Conservation (phyloP, 2,797 vertebrate species). For the Cichlasoma orientale region DNA sequence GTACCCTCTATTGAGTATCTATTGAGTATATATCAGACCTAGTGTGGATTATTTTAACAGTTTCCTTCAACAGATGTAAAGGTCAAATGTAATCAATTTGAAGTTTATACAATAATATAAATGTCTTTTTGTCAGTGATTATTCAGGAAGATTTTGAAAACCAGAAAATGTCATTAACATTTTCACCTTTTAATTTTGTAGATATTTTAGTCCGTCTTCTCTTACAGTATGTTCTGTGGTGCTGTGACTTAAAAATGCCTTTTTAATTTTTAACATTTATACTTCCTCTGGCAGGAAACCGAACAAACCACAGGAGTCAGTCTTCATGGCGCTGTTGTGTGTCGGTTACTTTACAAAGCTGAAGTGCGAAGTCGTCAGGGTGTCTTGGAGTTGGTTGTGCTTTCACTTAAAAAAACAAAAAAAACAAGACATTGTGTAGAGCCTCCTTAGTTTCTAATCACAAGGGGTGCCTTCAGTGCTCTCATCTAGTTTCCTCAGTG, state of each 20-base stretch:
- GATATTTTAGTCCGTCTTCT: too few relatives aligned
- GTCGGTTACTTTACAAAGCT: background rate
- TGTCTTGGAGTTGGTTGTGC: slow-evolving; percentile 2
- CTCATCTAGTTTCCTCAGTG: slow-evolving; percentile 8
- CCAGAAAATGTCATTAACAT: too few relatives aligned
- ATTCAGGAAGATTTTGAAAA: too few relatives aligned
- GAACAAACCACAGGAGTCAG: background rate
- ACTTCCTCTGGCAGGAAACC: background rate
- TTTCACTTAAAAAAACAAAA: background rate
- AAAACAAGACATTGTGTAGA: background rate
- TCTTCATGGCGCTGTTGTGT: background rate
- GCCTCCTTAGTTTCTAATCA: background rate
- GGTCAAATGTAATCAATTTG: too few relatives aligned
- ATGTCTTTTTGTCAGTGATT: too few relatives aligned
- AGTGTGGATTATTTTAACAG: too few relatives aligned
- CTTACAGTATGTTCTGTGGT: too few relatives aligned
- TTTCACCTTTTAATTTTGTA: too few relatives aligned
- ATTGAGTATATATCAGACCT: background rate
- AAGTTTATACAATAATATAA: too few relatives aligned
- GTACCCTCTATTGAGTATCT: background rate
- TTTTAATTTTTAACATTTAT: background rate
- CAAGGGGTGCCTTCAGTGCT: background rate
- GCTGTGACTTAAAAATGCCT: background rate
- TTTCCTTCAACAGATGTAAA: too few relatives aligned
- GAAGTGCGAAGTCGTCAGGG: slow-evolving; percentile 3